Evolutionary conservation across 2,888 invertebrate species (phyloP), one percentile per base, ranked within the genome.

Genomic region (Plutella xylostella): DNA sequence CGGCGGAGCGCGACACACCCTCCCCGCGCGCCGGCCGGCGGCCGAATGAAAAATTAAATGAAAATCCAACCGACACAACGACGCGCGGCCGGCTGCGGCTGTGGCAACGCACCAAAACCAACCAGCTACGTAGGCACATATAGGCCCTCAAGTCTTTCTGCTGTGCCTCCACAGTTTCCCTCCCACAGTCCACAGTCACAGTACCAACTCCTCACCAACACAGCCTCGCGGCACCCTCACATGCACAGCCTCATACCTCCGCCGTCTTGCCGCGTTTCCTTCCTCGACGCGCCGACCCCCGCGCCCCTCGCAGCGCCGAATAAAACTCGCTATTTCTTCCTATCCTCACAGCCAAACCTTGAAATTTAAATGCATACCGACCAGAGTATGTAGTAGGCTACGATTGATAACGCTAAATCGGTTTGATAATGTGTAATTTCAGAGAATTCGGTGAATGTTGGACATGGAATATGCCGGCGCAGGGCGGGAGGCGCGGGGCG

Each of bases 361-460:
- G 33, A 33, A 33, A 33, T 15, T 33, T 7, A 7, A 15, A 7
- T 14, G 15, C 33, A n/a, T 30, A 30, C 15, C 17, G 7, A 19
- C n/a, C 9, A 12, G 19, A 19, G 35, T n/a, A 38, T 19, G 45
- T 46, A 47, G 31, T 15, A 14, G 30, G 11, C 14, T 14, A 30
- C 20, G 7, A 11, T 42, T 37, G 14, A 21, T 35, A 45, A 35
- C 37, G 51, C 46, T 51, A 45, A 22, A 22, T 34, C 37, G 47
- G 33, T 46, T 46, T 51, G 51, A 47, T 51, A 51, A 56, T 34
- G 56, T 65, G 75, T 78, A 78, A 69, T 74, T 73, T 71, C 74
- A 78, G 68, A 71, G 71, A 64, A 72, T 74, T 75, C 71, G 53
- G 65, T 73, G 77, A 76, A 79, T 75, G 72, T 18, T 17, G 58